Evolutionary conservation across 2,797 vertebrate species (phyloP).

Genomic region (Thripadectes ignobilis): DNA sequence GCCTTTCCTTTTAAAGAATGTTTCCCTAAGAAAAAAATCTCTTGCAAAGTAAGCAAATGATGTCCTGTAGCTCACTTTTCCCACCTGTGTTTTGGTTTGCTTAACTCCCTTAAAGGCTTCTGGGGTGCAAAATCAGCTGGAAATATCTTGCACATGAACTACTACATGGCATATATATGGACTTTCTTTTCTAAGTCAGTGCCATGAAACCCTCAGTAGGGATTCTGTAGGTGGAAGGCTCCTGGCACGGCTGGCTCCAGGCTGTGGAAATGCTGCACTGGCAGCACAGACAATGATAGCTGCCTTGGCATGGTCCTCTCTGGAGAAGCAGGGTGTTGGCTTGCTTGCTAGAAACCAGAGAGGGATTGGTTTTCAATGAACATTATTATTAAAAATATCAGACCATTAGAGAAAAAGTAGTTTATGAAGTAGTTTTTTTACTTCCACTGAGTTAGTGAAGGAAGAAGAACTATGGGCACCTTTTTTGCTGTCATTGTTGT

Average conservation of each 20-base stretch:
- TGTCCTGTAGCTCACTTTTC: background rate
- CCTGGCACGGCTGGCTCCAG: background rate
- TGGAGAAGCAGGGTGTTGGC: background rate
- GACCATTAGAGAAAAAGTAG: background rate
- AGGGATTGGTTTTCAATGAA: background rate
- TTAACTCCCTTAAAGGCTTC: background rate
- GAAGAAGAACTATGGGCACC: background rate
- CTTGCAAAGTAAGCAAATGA: background rate
- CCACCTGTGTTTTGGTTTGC: background rate
- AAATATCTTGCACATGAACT: background rate
- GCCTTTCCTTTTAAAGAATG: background rate
- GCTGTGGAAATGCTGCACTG: background rate
- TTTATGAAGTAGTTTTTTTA: background rate
- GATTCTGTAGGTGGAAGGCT: background rate
- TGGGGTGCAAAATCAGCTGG: background rate
- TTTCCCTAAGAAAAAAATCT: background rate
- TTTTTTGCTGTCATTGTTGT: rapidly evolving
- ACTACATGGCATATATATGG: background rate
- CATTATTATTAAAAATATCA: background rate
- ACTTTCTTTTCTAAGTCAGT: background rate
- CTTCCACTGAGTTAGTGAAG: background rate
- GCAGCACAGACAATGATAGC: rapidly evolving
- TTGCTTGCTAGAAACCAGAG: background rate
- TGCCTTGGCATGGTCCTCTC: background rate
- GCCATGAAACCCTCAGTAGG: background rate